Evolutionary conservation across 2,888 invertebrate genomes (phyloP), one percentile per base, ranked within the genome.

Genomic region (Acrocyrtus sp.): DNA sequence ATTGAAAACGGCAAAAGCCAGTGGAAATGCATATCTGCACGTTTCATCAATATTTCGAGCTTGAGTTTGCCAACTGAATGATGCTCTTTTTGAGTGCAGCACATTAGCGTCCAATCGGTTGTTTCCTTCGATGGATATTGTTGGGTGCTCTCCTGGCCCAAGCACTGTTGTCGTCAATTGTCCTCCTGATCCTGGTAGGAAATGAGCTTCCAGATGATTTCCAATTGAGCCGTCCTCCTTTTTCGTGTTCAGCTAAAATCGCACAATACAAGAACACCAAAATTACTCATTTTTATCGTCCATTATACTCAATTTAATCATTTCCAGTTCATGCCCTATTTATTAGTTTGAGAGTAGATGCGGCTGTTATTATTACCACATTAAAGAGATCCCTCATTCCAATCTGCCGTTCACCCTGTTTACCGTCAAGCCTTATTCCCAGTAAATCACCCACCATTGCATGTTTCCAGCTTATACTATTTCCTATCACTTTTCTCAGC

Each of bases 1-100:
- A 77, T 86, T 86, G 82, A 86, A 86, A 39, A 85, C 66, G 47
- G 83, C 82, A 79, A 86, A 86, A 10, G 84, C 82, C 29, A 85
- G 65, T 2, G 86, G 86, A 75, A 86, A 86, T 50, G 82, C 81
- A 56, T 85, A 81, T 61, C 86, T 82, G 57, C 84, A 84, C 58
- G 84, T 82, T 75, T 84, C 85, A 80, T 86, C 86, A 62, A 86
- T 85, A 61, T 82, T 81, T 50, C 84, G 80, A 15, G 84, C 84
- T 68, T 81, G 77, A 2, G 81, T 77, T 63, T 82, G 70, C 67
- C 65, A 75, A 41, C 54, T 75, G 43, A 66, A 66, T 29, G 70
- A 63, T 29, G 69, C 3, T 57, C 39, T 47, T 47, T 45, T 62
- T 24, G 62, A 47, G 53, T 68, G 66, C 22, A 54, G 45, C n/a